Evolutionary conservation across 1,140 invertebrate genomes (phyloP).

Genomic region (Conus ventricosus): DNA sequence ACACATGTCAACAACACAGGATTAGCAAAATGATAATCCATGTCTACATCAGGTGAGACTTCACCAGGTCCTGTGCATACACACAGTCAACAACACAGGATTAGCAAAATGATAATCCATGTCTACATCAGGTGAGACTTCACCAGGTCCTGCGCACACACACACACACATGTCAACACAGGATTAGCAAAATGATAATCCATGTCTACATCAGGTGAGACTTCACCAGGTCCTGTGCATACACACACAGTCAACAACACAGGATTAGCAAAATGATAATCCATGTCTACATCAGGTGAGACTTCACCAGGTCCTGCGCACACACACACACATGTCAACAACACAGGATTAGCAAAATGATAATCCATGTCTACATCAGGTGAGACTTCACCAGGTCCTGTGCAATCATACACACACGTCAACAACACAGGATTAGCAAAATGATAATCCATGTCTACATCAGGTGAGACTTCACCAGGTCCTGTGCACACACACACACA

Average conservation of each 20-base stretch:
- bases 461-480: constrained; percentile 97
- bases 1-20: not conserved
- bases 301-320: constrained; percentile 96
- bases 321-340: constrained; percentile 47
- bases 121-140: constrained; percentile 99
- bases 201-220: constrained; percentile 97
- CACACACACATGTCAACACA: too few species aligned
- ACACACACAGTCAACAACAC: constrained; percentile 61
- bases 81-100: not conserved
- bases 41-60: constrained; percentile 98
- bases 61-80: constrained; percentile 94
- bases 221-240: constrained; percentile 97
- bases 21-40: not conserved
- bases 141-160: constrained; percentile 90
- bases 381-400: constrained; percentile 99
- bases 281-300: constrained; percentile 95
- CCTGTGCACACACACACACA: constrained; percentile 83
- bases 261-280: not conserved
- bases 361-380: constrained; percentile 90
- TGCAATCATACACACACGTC: constrained; percentile 67
- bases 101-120: not conserved
- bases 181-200: not conserved
- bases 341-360: not conserved
- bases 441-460: constrained; percentile 86
- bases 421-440: not conserved